A percentile compares a stretch with the other conserved stretches of the same genome.
Evolutionary conservation across 2,797 vertebrate genomes (phyloP).

Genomic region (Novumbra hubbsi): DNA sequence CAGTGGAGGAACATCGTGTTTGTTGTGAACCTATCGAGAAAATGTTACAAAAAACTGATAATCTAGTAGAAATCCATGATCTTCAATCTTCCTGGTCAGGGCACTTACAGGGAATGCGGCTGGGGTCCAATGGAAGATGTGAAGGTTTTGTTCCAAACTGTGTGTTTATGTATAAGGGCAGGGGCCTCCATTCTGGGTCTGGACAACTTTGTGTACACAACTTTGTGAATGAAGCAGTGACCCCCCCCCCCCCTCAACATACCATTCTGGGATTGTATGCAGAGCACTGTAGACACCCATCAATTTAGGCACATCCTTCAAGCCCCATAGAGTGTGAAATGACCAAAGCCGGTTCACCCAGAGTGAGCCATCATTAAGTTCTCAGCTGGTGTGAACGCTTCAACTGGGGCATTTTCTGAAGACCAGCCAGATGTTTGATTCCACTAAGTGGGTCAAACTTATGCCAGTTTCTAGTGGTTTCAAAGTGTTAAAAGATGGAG

Average conservation of each 20-base stretch:
- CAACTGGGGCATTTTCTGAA: constrained; percentile 57
- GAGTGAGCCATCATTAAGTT: constrained; percentile 64
- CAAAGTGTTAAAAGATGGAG: constrained; percentile 38
- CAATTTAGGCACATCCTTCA: constrained; percentile 54
- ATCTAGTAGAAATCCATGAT: background rate
- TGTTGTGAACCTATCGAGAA: background rate
- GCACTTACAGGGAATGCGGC: constrained; percentile 9
- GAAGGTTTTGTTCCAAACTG: background rate
- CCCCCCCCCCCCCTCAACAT: constrained; percentile 14
- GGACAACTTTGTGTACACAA: constrained; percentile 31
- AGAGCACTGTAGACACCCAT: constrained; percentile 31
- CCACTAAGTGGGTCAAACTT: constrained; percentile 54
- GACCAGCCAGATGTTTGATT: constrained; percentile 64
- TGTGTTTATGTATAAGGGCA: background rate
- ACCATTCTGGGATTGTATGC: constrained; percentile 43
- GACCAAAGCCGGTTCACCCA: constrained; percentile 57
- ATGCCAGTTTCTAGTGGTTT: constrained; percentile 35
- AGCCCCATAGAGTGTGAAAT: constrained; percentile 55
- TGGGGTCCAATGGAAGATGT: background rate
- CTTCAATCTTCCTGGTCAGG: background rate
- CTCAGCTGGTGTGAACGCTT: constrained; percentile 62
- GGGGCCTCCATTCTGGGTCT: constrained; percentile 12
- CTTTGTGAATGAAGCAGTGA: constrained; percentile 45
- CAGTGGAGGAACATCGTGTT: constrained; percentile 15
- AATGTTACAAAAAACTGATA: constrained; percentile 8